A percentile compares a stretch with the other conserved stretches of the same genome.
Conservation (phyloP, 2,888 invertebrate genomes). For the Andrena hattorfiana region DNA sequence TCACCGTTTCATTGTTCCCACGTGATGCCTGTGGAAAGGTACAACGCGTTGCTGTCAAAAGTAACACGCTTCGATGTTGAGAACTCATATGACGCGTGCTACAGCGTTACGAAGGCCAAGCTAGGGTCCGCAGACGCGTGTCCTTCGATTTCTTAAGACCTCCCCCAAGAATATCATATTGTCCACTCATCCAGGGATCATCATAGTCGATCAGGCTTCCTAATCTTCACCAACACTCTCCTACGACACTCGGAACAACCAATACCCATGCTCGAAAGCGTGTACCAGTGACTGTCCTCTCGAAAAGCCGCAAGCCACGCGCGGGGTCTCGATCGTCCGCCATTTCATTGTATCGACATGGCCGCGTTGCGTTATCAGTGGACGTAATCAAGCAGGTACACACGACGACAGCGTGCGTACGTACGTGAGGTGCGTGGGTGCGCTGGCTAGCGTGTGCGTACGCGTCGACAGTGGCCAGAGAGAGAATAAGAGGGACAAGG, state of each 20-base stretch:
- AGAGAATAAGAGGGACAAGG: slow-evolving; percentile 50
- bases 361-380: slow-evolving; percentile 76
- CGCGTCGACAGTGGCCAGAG: slow-evolving; percentile 46
- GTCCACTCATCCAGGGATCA: too few species aligned
- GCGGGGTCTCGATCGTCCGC: slow-evolving; percentile 65
- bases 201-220: not conserved
- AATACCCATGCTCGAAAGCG: not conserved
- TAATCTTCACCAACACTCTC: not conserved
- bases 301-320: slow-evolving; percentile 6
- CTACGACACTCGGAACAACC: not conserved
- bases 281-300: not conserved
- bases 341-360: slow-evolving; percentile 78
- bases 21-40: slow-evolving; percentile 42
- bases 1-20: slow-evolving; percentile 72
- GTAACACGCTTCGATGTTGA: not conserved
- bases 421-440: slow-evolving; percentile 35
- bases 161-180: not conserved
- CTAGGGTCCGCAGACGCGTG: not conserved
- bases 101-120: not conserved
- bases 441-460: slow-evolving; percentile 31
- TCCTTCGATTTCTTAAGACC: not conserved
- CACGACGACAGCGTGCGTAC: slow-evolving; percentile 28
- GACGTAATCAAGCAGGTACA: slow-evolving; percentile 77
- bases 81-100: not conserved
- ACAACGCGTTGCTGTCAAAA: not conserved